Conservation (phyloP, 2,888 invertebrate species). For the Abrostola tripartita region DNA sequence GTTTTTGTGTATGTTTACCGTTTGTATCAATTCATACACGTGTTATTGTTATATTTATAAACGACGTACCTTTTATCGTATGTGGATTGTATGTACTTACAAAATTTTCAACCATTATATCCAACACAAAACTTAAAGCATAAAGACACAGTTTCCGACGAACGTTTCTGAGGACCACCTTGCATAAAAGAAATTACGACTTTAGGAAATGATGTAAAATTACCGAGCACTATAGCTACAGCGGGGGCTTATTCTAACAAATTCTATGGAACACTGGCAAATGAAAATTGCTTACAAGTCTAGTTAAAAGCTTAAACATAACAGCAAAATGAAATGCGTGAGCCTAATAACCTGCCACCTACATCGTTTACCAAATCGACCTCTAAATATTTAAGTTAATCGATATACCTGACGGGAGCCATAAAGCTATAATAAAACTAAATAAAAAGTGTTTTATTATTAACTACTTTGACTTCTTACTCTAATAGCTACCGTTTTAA, state of each 20-base stretch:
- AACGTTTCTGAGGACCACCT: constrained; percentile 5
- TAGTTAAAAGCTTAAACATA: constrained; percentile 12
- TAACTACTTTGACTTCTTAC: constrained; percentile 16
- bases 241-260: constrained; percentile 20
- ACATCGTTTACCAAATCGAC: constrained; percentile 56
- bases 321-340: constrained; percentile 30
- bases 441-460: constrained; percentile 38
- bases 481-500: constrained; percentile 18
- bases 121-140: constrained; percentile 13
- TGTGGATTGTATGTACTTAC: constrained; percentile 2
- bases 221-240: constrained; percentile 20
- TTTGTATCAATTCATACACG: not conserved
- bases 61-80: not conserved
- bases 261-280: constrained; percentile 19
- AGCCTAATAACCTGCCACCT: constrained; percentile 39
- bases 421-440: constrained; percentile 22
- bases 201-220: constrained; percentile 27
- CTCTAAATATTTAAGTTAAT: constrained; percentile 68
- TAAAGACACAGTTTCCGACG: constrained; percentile 12
- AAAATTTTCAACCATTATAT: constrained; percentile 14
- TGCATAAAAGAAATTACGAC: constrained; percentile 23
- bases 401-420: constrained; percentile 55
- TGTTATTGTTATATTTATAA: not conserved
- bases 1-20: constrained; percentile 13
- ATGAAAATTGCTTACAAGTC: constrained; percentile 22